These are phyloP conservation scores for Phoxinus dragarum DNA, from an alignment of 2,797 vertebrate genomes.

Conservation along the genomic window DNA sequence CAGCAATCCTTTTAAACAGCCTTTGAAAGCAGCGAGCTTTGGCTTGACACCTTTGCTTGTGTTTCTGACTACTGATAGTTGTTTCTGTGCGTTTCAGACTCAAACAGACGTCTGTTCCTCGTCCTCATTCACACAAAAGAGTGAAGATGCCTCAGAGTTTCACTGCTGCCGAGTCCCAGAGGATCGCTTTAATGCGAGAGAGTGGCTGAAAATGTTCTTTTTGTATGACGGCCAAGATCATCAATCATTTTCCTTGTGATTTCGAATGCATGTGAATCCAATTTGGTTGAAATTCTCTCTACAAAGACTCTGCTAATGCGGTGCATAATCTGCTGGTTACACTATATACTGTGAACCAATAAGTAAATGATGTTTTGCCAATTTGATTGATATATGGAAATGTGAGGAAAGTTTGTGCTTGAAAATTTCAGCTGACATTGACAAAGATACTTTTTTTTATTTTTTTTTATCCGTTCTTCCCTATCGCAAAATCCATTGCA, in stretches of 20 bases:
- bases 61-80: slow-evolving; percentile 20
- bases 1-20: slow-evolving; percentile 19
- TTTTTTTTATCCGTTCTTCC: background rate
- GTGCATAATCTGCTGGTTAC: slow-evolving; percentile 52
- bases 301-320: slow-evolving; percentile 50
- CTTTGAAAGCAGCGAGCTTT: slow-evolving; percentile 7
- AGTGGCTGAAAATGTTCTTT: slow-evolving; percentile 52
- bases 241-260: slow-evolving; percentile 63
- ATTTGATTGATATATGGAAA: slow-evolving; percentile 58
- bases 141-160: slow-evolving; percentile 2
- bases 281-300: slow-evolving; percentile 53
- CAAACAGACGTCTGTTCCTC: slow-evolving; percentile 40
- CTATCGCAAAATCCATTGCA: slow-evolving; percentile 22
- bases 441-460: slow-evolving; percentile 12
- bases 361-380: slow-evolving; percentile 52
- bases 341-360: slow-evolving; percentile 54
- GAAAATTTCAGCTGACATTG: slow-evolving; percentile 42
- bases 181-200: slow-evolving; percentile 50
- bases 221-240: slow-evolving; percentile 56
- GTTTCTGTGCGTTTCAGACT: slow-evolving; percentile 33
- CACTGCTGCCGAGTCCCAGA: slow-evolving; percentile 38
- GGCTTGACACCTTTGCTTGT: slow-evolving; percentile 41
- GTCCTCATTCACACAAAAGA: slow-evolving; percentile 32
- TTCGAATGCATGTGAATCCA: slow-evolving; percentile 59
- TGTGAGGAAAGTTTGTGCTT: slow-evolving; percentile 18